Base-by-base conservation (phyloP, 2,113 vertebrate species). In the Arvicanthis niloticus region DNA sequence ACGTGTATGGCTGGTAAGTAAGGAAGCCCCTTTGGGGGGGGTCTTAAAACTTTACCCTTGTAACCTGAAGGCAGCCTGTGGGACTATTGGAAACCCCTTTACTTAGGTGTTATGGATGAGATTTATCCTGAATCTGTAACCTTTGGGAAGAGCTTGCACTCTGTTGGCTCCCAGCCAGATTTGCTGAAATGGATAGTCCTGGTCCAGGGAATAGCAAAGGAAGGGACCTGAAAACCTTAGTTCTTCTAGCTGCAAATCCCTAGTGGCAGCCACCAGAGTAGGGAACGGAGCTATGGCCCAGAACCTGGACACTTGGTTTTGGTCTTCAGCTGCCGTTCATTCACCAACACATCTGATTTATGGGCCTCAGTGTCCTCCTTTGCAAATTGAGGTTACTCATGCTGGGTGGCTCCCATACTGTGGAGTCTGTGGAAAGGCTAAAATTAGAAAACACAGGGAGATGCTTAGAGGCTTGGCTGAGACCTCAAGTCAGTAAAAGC, bases 1-100 rank as follows among this genome's bases (percentile, higher is more conserved):
- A 97, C 98, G 76, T 99, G 99, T 6, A 97, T 97, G 86, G 89
- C 98, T 29, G 99, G 99, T 99, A 95, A 98, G 98, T 42, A 56
- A 58, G 70, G n/a, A 77, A 22, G 37, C 40, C 10, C 4, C 42
- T 12, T 29, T 37, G 13, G 13, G 67, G 37, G 16, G 37, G 53
- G n/a, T 48, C 82, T 45, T 37, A 58, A 2, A 34, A 45, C 91
- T 31, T 89, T 29, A 76, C 17, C 31, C 13, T 34, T 56, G 45
- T 77, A 67, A 87, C 88, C 68, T 40, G 42, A 48, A 56, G 26
- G 56, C 19, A 80, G 21, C 22, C 70, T 37, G 10, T 11, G 48
- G 62, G 48, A 31, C 81, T 22, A 31, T 12, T 34, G 3, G 72
- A 58, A 26, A 72, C 58, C 73, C 82, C 56, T 67, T 73, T 51